Evolutionary conservation across 2,113 vertebrate species (phyloP), one percentile per base, ranked within the genome.

Genomic region (Seriola aureovittata): DNA sequence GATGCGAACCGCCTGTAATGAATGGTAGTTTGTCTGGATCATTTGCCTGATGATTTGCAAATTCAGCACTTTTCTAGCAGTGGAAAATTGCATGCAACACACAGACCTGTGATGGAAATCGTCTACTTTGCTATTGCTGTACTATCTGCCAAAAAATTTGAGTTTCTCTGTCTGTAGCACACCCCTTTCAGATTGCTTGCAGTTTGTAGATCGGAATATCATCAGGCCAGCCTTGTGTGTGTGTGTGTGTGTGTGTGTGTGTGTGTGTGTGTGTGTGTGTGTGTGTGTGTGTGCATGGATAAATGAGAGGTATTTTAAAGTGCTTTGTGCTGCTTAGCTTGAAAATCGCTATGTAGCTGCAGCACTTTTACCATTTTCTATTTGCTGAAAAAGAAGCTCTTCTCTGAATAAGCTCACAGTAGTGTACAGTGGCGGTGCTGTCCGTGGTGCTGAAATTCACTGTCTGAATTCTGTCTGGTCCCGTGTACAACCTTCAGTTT

Each of bases 391-490:
- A 52, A 60, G 44, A 66, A 46, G 38, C 19, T 46, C 4, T 65
- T 50, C 32, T 48, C 14, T 36, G 50, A 36, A 36, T 34, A 14
- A 34, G 21, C 62, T 62, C 54, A 44, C 29, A n/a, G 16, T 8
- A 1, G 38, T 40, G n/a, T 11, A 7, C 8, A 25, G 34, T 38
- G 21, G 8, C 32, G 52, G 17, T 21, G 73, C 87, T 86, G 77
- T 86, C 81, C 59, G 19, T 63, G 78, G 68, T 77, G 52, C 80
- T 86, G 75, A 82, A 76, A 6, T 29, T 29, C 69, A 34, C 55
- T 34, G 4, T 59, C 21, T 25, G n/a, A 52, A n/a, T 3, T 48
- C 46, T n/a, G 6, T 34, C 25, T 13, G 2, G 3, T 59, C 58
- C 25, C 9, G 6, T 59, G 42, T 19, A 7, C 38, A 65, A 9